phyloP scores from a whole-genome alignment of 2,888 invertebrate species.

The Cecidostiba fungosa region DNA sequence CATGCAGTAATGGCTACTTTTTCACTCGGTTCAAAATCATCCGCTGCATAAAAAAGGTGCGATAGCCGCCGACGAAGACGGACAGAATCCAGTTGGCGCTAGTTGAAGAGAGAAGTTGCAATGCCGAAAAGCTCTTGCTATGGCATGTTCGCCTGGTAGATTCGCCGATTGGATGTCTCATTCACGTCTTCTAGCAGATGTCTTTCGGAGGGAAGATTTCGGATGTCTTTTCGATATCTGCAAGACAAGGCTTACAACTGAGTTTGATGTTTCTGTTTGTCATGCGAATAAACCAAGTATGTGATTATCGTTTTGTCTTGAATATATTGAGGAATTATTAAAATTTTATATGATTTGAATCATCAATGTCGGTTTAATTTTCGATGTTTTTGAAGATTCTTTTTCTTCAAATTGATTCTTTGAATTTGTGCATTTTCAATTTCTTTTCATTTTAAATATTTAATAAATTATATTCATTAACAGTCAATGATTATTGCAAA shows the following conservation, averaged over 20 bases:
- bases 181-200: constrained; percentile 10
- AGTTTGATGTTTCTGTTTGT: too few species aligned
- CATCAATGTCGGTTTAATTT: too few species aligned
- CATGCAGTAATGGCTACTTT: not conserved
- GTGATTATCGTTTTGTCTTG: too few species aligned
- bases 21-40: not conserved
- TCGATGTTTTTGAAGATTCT: too few species aligned
- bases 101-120: not conserved
- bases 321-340: too few species aligned
- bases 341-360: too few species aligned
- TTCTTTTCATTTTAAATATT: too few species aligned
- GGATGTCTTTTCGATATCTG: not conserved
- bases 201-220: constrained; percentile 4
- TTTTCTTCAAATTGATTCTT: too few species aligned
- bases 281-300: too few species aligned
- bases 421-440: too few species aligned
- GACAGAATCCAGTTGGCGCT: not conserved
- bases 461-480: too few species aligned
- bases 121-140: not conserved
- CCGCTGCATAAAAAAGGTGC: not conserved
- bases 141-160: not conserved
- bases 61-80: not conserved
- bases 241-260: not conserved
- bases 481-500: too few species aligned
- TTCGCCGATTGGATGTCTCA: constrained; percentile 13